Base-by-base conservation (phyloP, 2,888 invertebrate genomes). In the Nebria brevicollis region DNA sequence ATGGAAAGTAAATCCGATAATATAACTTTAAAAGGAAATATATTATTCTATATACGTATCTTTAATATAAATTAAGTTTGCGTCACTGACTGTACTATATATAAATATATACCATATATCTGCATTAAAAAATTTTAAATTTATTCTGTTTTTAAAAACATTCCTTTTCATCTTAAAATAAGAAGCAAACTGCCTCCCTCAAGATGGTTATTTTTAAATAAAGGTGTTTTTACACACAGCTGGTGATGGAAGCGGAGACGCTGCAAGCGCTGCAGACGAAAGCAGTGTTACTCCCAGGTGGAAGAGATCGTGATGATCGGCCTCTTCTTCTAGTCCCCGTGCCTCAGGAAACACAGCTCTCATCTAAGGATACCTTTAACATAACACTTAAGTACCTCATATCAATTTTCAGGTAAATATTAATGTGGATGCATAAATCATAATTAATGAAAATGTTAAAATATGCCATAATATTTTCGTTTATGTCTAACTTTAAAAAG, bases 251-350 rank as follows among this genome's bases (percentile, higher is more conserved):
- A 84, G 90, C 90, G 86, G 90, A 91, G 84, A 90, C 92, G 84
- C 88, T 92, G 87, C 90, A 90, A 85, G 91, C 91, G 83, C 89
- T 94, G 85, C 91, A 92, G 88, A 91, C 91, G 84, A 91, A 91
- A 85, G 89, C 91, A 84, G 93, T 92, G 81, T 91, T 91, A 86
- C 88, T 94, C 83, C 93, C 94, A 82, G 94, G 94, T 84, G 93
- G 94, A 84, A 90, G 92, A 83, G 94, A 94, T 89, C 91, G 91
- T 82, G 92, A 93, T 83, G 92, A 92, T 77, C 91, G 92, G 83
- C 92, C 94, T 77, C 88, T 94, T 85, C 89, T 94, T 84, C 89
- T 93, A 84, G 90, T 94, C 83, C 91, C 91, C 85, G 91, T 93
- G 83, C 92, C 93, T 82, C 88, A 90, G 81, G 93, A 93, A 85